Base-by-base conservation (phyloP, 2,888 invertebrate genomes). In the Tetrapedia diversipes region DNA sequence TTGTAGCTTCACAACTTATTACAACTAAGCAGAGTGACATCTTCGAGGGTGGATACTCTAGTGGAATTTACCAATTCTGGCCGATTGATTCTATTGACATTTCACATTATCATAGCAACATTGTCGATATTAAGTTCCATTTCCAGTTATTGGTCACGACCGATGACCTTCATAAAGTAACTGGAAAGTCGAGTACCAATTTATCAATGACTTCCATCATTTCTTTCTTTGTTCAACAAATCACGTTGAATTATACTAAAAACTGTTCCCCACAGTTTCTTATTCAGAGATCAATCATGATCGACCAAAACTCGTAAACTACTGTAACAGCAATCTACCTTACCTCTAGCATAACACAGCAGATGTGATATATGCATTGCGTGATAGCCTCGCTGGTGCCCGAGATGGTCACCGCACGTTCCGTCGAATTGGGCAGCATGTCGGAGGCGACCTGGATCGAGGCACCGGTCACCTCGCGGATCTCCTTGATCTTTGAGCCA, bases 401-500 rank as follows among this genome's bases (percentile, higher is more conserved):
- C 85, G 98, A 98, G 91, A 99, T 96, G 79, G 99, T 99, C 86
- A 99, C 99, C 49, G 99, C 98, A 87, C 99, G 94, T 93, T 99
- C 99, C 79, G 99, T 99, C 71, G 99, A 99, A 93, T 98, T 98
- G 80, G 99, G 99, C 92, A 99, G 94, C 98, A 99, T 99, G 93
- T 99, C 99, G 89, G 98, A 98, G 78, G 99, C 99, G 85, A 99
- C 99, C 93, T 96, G 95, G 90, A 97, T 97, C 80, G 96, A 96
- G 81, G 97, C 97, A 66, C 97, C 97, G 70, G 97, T 96, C 89
- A 99, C 98, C 92, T 99, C 99, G 81, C 99, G 95, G 91, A 99
- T 99, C 94, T 99, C 99, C 93, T 99, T 99, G 92, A 99, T 99
- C 94, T 99, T 99, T 87, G 98, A 97, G 86, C 99, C 99, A 79